phyloP scores from a whole-genome alignment of 2,888 invertebrate species.

The Adelognathus sp. region DNA sequence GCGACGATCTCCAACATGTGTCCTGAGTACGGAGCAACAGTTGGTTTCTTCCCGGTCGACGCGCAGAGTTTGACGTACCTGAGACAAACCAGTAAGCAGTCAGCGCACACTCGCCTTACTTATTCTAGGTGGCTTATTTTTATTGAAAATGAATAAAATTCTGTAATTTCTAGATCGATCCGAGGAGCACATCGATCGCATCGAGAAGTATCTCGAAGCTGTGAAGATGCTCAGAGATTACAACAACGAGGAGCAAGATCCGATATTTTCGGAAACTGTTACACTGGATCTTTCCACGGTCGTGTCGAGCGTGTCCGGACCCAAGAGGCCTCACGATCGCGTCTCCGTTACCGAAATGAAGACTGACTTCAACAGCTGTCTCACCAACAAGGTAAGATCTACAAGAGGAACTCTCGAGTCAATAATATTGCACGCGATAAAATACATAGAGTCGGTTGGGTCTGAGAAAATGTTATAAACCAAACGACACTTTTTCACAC shows the following conservation, averaged over 20 bases:
- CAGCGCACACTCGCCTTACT: too few species aligned
- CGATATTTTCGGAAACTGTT: conserved; percentile 91
- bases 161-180: conserved; percentile 87
- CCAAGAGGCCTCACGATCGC: conserved; percentile 98
- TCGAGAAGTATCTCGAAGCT: conserved; percentile 91
- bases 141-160: too few species aligned
- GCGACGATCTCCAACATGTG: conserved; percentile 99
- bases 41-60: conserved; percentile 97
- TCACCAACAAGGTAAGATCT: conserved; percentile 94
- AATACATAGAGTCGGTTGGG: neutral
- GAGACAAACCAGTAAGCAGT: conserved; percentile 88
- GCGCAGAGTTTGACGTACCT: conserved; percentile 90
- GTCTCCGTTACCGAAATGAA: conserved; percentile 96
- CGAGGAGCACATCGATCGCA: conserved; percentile 88
- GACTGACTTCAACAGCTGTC: conserved; percentile 91
- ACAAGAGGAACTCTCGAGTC: neutral
- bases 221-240: conserved; percentile 94
- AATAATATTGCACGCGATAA: neutral
- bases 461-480: too few species aligned
- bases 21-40: conserved; percentile 98
- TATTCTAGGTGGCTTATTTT: neutral
- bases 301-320: conserved; percentile 97
- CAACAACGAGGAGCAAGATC: conserved; percentile 88
- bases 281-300: conserved; percentile 93
- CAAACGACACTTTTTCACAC: too few species aligned